A percentile compares a stretch with the other conserved stretches of the same genome.
phyloP scores from a whole-genome alignment of 2,797 vertebrate genomes.

The Enteromius argenteus region DNA sequence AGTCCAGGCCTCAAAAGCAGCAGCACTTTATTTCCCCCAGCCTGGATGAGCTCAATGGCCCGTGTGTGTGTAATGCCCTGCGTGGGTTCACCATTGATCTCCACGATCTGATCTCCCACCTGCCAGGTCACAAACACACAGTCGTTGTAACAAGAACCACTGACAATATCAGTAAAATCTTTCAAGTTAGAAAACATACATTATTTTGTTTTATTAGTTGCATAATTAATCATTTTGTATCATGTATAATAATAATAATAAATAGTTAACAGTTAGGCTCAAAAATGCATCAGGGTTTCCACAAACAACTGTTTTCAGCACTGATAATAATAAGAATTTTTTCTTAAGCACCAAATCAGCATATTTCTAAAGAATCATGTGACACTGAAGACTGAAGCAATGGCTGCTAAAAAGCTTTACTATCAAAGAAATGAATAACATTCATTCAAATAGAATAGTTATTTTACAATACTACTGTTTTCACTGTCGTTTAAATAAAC shows the following conservation, averaged over 20 bases:
- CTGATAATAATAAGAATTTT: neutral
- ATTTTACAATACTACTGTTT: neutral
- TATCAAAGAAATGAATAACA: neutral
- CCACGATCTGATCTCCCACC: constrained; percentile 99
- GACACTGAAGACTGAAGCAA: neutral
- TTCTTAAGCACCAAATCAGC: neutral
- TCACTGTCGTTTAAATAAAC: neutral
- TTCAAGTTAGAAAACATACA: neutral
- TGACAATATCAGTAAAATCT: neutral
- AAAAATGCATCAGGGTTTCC: neutral
- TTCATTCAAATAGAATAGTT: neutral
- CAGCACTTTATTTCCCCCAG: constrained; percentile 91
- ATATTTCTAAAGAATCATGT: constrained; percentile 1
- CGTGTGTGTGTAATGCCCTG: constrained; percentile 98
- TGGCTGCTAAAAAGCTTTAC: neutral
- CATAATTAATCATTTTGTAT: neutral
- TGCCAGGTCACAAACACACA: constrained; percentile 66
- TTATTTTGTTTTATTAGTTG: neutral
- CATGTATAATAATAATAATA: neutral
- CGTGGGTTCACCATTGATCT: constrained; percentile 96
- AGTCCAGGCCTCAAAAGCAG: constrained; percentile 92
- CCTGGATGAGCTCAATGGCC: constrained; percentile 97
- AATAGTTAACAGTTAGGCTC: neutral
- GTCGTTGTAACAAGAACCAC: neutral
- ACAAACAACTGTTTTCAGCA: neutral